Conservation (phyloP, 37 sponge, comb jelly and placozoan genomes). For the Dysidea cf. avara region DNA sequence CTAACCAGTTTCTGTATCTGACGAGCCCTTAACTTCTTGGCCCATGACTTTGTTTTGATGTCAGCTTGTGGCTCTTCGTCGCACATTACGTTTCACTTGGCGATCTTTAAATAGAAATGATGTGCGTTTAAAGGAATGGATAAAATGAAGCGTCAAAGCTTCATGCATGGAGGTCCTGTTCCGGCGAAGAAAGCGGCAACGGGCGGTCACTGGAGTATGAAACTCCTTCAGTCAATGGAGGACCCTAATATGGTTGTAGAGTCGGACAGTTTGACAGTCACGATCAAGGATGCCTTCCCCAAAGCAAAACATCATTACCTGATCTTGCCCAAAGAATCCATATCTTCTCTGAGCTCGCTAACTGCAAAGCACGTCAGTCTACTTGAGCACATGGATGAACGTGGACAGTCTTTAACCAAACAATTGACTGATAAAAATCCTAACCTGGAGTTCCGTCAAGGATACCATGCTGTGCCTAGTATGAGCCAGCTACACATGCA, state of each 20-base stretch:
- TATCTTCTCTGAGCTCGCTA: conserved; percentile 44
- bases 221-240: conserved; percentile 60
- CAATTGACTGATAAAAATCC: conserved; percentile 10
- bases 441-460: conserved; percentile 39
- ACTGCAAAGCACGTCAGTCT: conserved; percentile 45
- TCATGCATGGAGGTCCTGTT: neutral
- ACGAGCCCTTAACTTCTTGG: conserved; percentile 42
- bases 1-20: conserved; percentile 44
- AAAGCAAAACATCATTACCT: conserved; percentile 87
- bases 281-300: conserved; percentile 79
- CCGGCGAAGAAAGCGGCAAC: neutral
- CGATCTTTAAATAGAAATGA: neutral
- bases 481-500: conserved; percentile 87
- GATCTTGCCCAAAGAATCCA: conserved; percentile 60
- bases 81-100: too few species aligned
- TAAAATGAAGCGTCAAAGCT: neutral
- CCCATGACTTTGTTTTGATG: conserved; percentile 25
- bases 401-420: conserved; percentile 25
- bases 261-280: conserved; percentile 62
- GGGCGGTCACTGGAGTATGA: conserved; percentile 65
- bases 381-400: conserved; percentile 57
- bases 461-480: conserved; percentile 87
- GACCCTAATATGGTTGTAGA: conserved; percentile 62
- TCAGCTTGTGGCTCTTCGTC: too few species aligned
- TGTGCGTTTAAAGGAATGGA: neutral